Base-by-base conservation (phyloP, 2,113 vertebrate species). In the Oenanthe melanoleuca region DNA sequence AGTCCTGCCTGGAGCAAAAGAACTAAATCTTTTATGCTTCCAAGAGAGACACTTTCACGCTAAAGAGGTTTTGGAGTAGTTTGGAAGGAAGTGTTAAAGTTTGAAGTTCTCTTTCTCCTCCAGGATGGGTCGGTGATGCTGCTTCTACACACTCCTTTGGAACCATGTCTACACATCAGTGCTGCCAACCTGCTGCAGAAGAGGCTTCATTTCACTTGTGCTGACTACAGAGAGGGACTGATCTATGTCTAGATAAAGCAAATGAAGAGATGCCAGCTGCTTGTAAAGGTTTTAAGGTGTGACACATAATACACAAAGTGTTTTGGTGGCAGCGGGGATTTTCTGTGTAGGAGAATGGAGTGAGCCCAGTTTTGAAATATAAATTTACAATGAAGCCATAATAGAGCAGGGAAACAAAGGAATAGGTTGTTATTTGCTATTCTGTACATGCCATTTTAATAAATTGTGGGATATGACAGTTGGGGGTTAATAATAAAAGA, bases 1-100 rank as follows among this genome's bases (percentile, higher is more conserved):
- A 89, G 38, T 66, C 60, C 72, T 80, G 84, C 74, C 85, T 88
- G 60, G 7, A 80, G 82, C 82, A 93, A 93, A 37, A 56, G 18
- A 80, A 60, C 56, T 91, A 80, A 94, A 82, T 34, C 33, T 86
- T 94, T 83, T 40, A 71, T 71, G 25, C 24, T 83, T 93, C 52
- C 52, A 45, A 82, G 44, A 74, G 44, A 83, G 79, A 89, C 1
- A 0, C 16, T 49, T 59, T 64, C 42, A 77, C 0, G 0, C 25
- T 80, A 50, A 64, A 40, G 47, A 80, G 64, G 22, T 83, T 74
- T 52, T 59, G 34, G 60, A 94, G 56, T 8, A 44, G 40, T 56
- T 70, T 56, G 14, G 60, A 87, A 93, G 14, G 19, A 74, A 84
- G 23, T 3, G 7, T 33, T 63, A 14, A 72, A 61, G 40, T 70